phyloP scores from a whole-genome alignment of 2,888 invertebrate species.

The Neoitamus cyanurus region DNA sequence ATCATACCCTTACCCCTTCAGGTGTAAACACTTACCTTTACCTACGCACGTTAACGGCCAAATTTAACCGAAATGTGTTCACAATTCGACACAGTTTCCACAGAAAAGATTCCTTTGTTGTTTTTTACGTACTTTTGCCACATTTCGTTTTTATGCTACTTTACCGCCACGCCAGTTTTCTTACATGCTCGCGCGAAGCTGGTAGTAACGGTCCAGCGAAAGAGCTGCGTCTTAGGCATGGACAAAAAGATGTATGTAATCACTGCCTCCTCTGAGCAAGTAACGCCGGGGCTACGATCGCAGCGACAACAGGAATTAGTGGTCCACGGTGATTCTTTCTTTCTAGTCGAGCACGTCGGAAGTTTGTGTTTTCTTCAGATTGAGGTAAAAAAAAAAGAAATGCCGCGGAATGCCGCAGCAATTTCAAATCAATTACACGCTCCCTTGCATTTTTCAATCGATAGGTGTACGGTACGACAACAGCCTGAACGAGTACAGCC shows the following conservation, averaged over 20 bases:
- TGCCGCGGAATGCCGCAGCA: not conserved
- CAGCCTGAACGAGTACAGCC: not conserved
- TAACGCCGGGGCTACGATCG: not conserved
- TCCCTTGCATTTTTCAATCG: not conserved
- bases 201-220: not conserved
- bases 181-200: not conserved
- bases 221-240: not conserved
- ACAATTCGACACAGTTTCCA: conserved; percentile 11
- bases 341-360: not conserved
- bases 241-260: not conserved
- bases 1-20: not conserved
- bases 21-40: not conserved
- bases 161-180: not conserved
- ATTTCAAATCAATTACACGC: not conserved
- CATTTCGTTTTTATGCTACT: not conserved
- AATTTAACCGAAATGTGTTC: not conserved
- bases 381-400: not conserved
- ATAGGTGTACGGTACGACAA: not conserved
- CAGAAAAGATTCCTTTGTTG: not conserved
- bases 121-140: not conserved
- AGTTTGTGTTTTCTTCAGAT: not conserved
- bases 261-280: not conserved
- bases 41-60: not conserved
- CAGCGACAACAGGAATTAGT: not conserved
- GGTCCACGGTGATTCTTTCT: not conserved